Conservation (phyloP, 1,140 invertebrate genomes). For the Leptopilina clavipes region DNA sequence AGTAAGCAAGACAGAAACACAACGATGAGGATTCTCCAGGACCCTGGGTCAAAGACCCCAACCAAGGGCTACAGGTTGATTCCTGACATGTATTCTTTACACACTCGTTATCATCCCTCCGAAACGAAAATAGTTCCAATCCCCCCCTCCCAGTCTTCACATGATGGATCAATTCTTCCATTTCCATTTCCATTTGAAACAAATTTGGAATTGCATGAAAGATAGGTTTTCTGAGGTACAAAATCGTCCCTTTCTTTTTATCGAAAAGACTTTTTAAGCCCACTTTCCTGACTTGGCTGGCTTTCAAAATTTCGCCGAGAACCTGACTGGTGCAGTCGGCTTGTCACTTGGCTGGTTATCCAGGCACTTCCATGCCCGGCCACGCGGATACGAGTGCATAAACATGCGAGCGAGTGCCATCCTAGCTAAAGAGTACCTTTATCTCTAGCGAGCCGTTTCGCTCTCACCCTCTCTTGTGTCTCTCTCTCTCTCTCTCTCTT, state of each 20-base stretch:
- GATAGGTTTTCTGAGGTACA: too few relatives aligned
- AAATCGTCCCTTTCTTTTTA: slow-evolving; percentile 64
- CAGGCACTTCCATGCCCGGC: slow-evolving; percentile 74
- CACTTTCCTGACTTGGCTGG: slow-evolving; percentile 74
- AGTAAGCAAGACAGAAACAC: slow-evolving; percentile 48
- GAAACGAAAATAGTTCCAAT: too few relatives aligned
- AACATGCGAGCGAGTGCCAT: slow-evolving; percentile 73
- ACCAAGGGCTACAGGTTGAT: slow-evolving; percentile 49
- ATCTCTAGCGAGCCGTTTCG: slow-evolving; percentile 71
- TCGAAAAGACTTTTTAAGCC: slow-evolving; percentile 73
- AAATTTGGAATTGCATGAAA: too few relatives aligned
- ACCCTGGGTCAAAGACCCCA: slow-evolving; percentile 56
- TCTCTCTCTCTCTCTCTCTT: slow-evolving; percentile 56
- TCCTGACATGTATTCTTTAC: neutral
- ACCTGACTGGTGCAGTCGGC: slow-evolving; percentile 62
- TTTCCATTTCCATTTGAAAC: too few relatives aligned
- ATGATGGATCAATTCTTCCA: too few relatives aligned
- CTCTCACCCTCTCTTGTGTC: slow-evolving; percentile 53
- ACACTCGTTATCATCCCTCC: too few relatives aligned
- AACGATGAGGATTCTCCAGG: slow-evolving; percentile 50
- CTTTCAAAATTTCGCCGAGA: slow-evolving; percentile 72
- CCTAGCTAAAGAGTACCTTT: slow-evolving; percentile 75
- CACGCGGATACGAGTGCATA: slow-evolving; percentile 75
- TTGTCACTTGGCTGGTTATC: slow-evolving; percentile 76
- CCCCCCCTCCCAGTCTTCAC: too few relatives aligned